Conservation (phyloP, 2,113 vertebrate species). For the Nibea coibor region DNA sequence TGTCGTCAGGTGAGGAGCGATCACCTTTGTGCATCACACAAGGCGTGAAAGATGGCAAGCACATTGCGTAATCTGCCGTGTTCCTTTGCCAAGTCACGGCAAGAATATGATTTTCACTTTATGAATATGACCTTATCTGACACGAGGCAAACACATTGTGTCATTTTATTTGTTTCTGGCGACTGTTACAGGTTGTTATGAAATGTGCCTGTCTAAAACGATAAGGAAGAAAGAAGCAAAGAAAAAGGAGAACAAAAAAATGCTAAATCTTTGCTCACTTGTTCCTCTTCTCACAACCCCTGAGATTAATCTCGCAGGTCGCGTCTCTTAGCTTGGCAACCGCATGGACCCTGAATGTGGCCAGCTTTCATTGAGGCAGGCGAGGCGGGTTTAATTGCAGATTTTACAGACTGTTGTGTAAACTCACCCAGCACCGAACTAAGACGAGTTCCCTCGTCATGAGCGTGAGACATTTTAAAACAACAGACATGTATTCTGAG, state of each 20-base stretch:
- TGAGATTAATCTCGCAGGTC: neutral
- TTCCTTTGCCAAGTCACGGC: neutral
- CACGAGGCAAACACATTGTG: neutral
- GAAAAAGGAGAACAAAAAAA: too few species aligned
- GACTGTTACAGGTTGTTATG: too few species aligned
- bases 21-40: neutral
- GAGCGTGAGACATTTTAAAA: neutral
- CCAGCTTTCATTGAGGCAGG: neutral
- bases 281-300: neutral
- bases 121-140: neutral
- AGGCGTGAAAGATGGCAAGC: neutral
- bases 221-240: too few species aligned
- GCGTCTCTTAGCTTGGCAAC: too few species aligned
- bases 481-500: neutral
- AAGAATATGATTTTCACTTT: neutral
- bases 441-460: neutral
- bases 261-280: neutral
- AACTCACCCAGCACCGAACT: neutral
- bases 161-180: neutral
- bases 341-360: too few species aligned
- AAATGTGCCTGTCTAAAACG: too few species aligned
- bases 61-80: neutral
- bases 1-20: neutral
- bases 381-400: constrained; percentile 11
- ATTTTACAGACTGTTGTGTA: constrained; percentile 11